A percentile compares a stretch with the other conserved stretches of the same genome.
phyloP scores from a whole-genome alignment of 1,140 invertebrate species.

The Listronotus oregonensis region DNA sequence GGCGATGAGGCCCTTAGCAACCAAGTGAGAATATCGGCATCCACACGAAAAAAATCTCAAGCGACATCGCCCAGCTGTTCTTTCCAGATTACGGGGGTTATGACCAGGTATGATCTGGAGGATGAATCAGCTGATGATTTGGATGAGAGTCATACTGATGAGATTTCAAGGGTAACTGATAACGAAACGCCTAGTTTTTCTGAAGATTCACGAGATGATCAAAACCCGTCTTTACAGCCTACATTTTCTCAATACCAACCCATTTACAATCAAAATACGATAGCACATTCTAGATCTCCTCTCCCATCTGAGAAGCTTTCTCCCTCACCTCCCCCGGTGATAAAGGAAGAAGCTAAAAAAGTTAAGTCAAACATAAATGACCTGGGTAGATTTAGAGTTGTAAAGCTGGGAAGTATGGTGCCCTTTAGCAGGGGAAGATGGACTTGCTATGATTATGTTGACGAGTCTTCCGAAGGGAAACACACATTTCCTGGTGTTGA shows the following conservation, averaged over 20 bases:
- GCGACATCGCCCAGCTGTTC: constrained; percentile 73
- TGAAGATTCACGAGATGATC: constrained; percentile 58
- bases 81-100: constrained; percentile 89
- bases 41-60: constrained; percentile 59
- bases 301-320: constrained; percentile 11
- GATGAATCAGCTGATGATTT: constrained; percentile 92
- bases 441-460: constrained; percentile 95
- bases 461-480: constrained; percentile 61
- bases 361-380: constrained; percentile 50
- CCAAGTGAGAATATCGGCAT: constrained; percentile 24
- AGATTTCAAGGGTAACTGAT: constrained; percentile 80
- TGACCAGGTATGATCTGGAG: constrained; percentile 73
- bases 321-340: neutral
- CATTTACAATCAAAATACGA: constrained; percentile 26
- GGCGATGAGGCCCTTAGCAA: constrained; percentile 59
- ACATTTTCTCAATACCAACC: constrained; percentile 2
- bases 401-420: constrained; percentile 94
- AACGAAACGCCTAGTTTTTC: constrained; percentile 85
- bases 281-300: constrained; percentile 8
- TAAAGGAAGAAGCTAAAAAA: constrained; percentile 17
- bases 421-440: constrained; percentile 92
- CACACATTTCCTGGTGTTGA: neutral
- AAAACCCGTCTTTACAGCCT: constrained; percentile 16
- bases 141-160: constrained; percentile 91
- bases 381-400: constrained; percentile 82